Conservation (phyloP, 2,888 invertebrate species). For the Hypolimnas misippus region DNA sequence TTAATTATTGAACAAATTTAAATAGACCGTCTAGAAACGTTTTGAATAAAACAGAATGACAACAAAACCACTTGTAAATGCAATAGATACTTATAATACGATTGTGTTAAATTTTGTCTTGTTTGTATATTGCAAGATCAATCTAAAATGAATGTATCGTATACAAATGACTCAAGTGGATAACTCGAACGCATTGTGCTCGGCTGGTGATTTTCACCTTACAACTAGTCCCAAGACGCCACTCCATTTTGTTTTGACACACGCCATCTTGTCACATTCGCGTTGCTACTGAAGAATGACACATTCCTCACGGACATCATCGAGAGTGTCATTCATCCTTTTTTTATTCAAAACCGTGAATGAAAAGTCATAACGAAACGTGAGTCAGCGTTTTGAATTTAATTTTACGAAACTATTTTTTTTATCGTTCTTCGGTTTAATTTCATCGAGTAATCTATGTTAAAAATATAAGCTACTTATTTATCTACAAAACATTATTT, state of each 20-base stretch:
- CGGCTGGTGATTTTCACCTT: constrained; percentile 58
- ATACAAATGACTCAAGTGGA: constrained; percentile 31
- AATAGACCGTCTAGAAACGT: background rate
- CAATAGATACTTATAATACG: background rate
- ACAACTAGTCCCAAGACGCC: constrained; percentile 70
- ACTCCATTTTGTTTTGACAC: constrained; percentile 83
- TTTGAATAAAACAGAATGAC: background rate
- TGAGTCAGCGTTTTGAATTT: constrained; percentile 56
- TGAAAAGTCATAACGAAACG: constrained; percentile 58
- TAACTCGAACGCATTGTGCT: constrained; percentile 41
- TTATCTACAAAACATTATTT: no score
- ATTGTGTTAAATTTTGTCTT: constrained; percentile 1
- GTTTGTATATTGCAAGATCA: constrained; percentile 12
- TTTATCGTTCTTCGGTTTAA: constrained; percentile 4
- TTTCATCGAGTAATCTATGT: background rate
- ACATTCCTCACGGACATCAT: constrained; percentile 54
- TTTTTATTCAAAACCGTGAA: constrained; percentile 55
- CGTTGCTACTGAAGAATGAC: constrained; percentile 58
- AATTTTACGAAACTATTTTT: constrained; percentile 21
- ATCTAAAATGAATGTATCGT: constrained; percentile 17
- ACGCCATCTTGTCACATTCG: constrained; percentile 63
- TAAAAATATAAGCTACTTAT: background rate
- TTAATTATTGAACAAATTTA: background rate
- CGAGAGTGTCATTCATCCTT: constrained; percentile 61
- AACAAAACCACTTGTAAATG: background rate